phyloP scores from a whole-genome alignment of 35 echinoderm and acorn worm species.

The Heliocidaris tuberculata region DNA sequence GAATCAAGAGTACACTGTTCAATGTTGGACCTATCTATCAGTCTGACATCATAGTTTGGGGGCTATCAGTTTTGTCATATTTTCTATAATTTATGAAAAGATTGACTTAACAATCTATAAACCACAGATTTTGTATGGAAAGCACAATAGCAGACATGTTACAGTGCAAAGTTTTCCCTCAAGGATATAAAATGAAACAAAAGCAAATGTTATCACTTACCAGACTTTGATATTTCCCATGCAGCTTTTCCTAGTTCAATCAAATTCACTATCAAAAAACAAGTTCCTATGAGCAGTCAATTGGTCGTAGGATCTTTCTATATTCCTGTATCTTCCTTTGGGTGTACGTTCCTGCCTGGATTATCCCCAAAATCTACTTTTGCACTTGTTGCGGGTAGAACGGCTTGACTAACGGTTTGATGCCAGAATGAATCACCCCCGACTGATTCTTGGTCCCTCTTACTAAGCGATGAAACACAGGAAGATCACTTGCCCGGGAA shows the following conservation, averaged over 20 bases:
- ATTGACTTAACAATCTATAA: background rate
- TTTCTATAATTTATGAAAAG: background rate
- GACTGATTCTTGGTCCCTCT: constrained; percentile 1
- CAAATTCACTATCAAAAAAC: background rate
- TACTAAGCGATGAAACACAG: constrained; percentile 2
- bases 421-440: background rate
- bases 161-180: background rate
- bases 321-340: constrained; percentile 17
- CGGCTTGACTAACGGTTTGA: background rate
- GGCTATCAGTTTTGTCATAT: too few relatives aligned
- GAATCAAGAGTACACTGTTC: background rate
- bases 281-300: background rate
- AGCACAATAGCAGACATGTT: background rate
- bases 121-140: background rate
- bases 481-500: background rate
- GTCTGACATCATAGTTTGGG: background rate
- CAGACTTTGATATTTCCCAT: background rate
- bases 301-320: background rate
- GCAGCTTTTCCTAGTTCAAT: background rate
- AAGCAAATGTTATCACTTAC: background rate
- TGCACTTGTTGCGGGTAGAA: constrained; percentile 1
- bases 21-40: background rate
- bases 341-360: background rate
- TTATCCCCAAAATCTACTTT: background rate
- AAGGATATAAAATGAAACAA: background rate